Base-by-base conservation (phyloP, 2,888 invertebrate species). In the Tyria jacobaeae region DNA sequence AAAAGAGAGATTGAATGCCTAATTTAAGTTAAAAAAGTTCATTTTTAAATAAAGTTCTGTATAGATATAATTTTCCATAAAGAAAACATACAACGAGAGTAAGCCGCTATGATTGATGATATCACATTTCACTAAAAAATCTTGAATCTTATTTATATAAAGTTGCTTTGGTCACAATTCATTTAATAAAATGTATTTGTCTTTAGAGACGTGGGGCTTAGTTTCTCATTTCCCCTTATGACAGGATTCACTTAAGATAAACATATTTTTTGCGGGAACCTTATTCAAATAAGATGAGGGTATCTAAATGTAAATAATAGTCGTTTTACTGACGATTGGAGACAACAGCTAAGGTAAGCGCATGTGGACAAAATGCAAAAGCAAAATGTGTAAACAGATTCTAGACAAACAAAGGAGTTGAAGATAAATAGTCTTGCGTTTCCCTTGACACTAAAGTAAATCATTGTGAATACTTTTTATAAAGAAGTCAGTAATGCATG, bases 261-360 rank as follows among this genome's bases (percentile, higher is more conserved):
- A 67, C 47, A 62, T 66, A 56, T 59, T 50, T n/a, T 60, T 52
- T 52, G 39, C 15, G 27, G 53, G 37, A 41, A 15, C 14, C 51
- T 24, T 74, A 73, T 73, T 73, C 71, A 75, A 71, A 73, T 73
- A 63, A 74, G 75, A 73, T 74, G 63, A 65, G 75, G 68, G 68
- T 71, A 62, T 68, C 62, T 63, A 53, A 71, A 71, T 59, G 68
- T 62, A 47, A 57, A 64, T 66, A 71, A 65, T 63, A 63, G 57
- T 49, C 49, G 52, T 66, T 58, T 48, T 71, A 75, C 62, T 66
- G 65, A 64, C 63, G 56, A 71, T 75, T 62, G 63, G 54, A 58
- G 60, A 66, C 60, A 65, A 60, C 73, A 75, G 68, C 66, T 71
- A 75, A 48, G 57, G 31, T 17, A 49, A 71, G 68, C 50, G 60